These are phyloP conservation scores for Microtus richardsoni DNA, from an alignment of 2,113 vertebrate genomes.

Conservation along the genomic window DNA sequence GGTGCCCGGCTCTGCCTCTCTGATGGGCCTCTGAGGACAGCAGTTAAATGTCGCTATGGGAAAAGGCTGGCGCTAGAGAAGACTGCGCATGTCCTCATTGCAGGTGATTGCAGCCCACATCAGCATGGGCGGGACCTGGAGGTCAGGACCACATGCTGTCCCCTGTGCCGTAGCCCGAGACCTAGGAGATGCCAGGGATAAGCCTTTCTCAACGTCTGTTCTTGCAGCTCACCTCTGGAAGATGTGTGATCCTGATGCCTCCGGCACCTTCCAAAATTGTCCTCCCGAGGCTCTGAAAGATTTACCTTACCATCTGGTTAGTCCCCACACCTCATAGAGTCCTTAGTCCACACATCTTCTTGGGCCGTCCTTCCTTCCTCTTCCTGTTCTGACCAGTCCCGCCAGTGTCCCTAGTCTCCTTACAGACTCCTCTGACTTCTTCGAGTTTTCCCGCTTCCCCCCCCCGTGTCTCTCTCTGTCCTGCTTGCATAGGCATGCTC, in stretches of 20 bases:
- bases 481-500: neutral
- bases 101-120: constrained; percentile 82
- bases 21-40: constrained; percentile 75
- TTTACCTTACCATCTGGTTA: constrained; percentile 90
- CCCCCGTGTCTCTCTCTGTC: neutral
- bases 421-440: neutral
- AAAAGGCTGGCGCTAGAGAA: constrained; percentile 74
- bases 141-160: neutral
- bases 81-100: constrained; percentile 86
- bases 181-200: neutral
- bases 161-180: neutral
- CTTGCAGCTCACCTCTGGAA: constrained; percentile 88
- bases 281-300: constrained; percentile 86
- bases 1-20: constrained; percentile 80
- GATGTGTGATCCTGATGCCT: constrained; percentile 85
- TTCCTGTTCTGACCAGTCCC: neutral
- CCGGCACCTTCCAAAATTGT: constrained; percentile 86
- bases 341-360: neutral
- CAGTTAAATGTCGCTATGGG: constrained; percentile 87
- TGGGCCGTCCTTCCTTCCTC: neutral
- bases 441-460: neutral
- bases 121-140: neutral
- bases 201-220: neutral
- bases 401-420: neutral
- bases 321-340: constrained; percentile 19